Base-by-base conservation (phyloP, 2,797 vertebrate species). In the Remorina albescens region DNA sequence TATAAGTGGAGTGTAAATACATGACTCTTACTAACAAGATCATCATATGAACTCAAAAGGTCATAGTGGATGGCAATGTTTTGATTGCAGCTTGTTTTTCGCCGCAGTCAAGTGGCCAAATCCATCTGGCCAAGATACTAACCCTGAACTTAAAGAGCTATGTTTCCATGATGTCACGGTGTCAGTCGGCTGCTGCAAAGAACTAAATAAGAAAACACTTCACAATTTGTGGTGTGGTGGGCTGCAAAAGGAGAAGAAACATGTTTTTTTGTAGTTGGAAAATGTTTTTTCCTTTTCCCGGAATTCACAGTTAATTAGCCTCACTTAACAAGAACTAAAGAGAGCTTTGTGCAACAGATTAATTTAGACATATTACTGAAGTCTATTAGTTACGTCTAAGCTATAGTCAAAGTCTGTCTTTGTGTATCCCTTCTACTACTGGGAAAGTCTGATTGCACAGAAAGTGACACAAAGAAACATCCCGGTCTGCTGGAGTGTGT, bases 291-390 rank as follows among this genome's bases (percentile, higher is more conserved):
- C 32, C 4, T 0, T 49, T 25, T 21, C 36, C 21, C 54, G 26
- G 25, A 65, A 61, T 73, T 55, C 47, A 59, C 37, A 46, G 36
- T 36, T 60, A 64, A 68, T 73, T 28, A 60, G 25, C 39, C 58
- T 10, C 19, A 30, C 36, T 49, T 32, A 57, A 58, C 41, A 41
- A 60, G 49, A 67, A 47, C 26, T 16, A 30, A 3, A 75, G 26
- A 54, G 42, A 47, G 57, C 39, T 55, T 42, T 26, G 39, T 72
- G 68, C 63, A 12, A 12, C 10, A 28, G 51, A 19, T 54, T 11
- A 30, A 9, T 53, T 54, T 55, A 55, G 10, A 55, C 6, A n/a
- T 34, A 30, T 34, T 11, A 21, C 53, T 8, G 19, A 21, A 36
- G 11, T 36, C 55, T 16, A 34, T 42, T n/a, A n/a, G 41, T 46